phyloP scores from a whole-genome alignment of 2,113 vertebrate genomes.

The Pipra filicauda region DNA sequence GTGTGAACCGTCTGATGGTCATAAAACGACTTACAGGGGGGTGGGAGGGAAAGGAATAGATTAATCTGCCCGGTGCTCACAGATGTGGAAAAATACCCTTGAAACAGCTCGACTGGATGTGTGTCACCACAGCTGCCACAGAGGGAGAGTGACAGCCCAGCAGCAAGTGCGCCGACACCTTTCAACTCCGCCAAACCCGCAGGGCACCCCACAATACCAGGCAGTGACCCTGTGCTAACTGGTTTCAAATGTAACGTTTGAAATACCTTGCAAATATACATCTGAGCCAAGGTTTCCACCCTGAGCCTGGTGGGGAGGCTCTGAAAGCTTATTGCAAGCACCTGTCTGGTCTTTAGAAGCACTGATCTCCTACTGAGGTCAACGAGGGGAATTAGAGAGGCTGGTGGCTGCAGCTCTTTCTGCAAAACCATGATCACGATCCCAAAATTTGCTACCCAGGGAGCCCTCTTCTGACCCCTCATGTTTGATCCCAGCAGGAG shows the following conservation, averaged over 20 bases:
- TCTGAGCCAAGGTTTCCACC: slow-evolving; percentile 41
- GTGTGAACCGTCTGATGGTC: slow-evolving; percentile 59
- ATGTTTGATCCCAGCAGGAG: slow-evolving; percentile 24
- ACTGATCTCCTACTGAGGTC: slow-evolving; percentile 31
- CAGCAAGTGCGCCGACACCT: slow-evolving; percentile 29
- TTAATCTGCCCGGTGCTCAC: slow-evolving; percentile 45
- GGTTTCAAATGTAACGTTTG: slow-evolving; percentile 52
- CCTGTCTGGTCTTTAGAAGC: slow-evolving; percentile 51
- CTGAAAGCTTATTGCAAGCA: slow-evolving; percentile 50
- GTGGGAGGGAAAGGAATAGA: slow-evolving; percentile 37
- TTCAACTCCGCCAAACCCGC: not conserved
- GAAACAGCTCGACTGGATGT: slow-evolving; percentile 18
- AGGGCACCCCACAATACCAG: not conserved
- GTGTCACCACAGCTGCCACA: not conserved
- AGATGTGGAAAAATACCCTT: slow-evolving; percentile 60
- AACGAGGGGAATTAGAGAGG: slow-evolving; percentile 16
- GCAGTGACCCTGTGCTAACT: slow-evolving; percentile 48
- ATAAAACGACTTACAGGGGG: slow-evolving; percentile 2
- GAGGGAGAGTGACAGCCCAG: slow-evolving; percentile 39
- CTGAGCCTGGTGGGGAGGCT: slow-evolving; percentile 31
- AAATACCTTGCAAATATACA: slow-evolving; percentile 39
- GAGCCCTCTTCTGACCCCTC: not conserved
- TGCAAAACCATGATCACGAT: not conserved
- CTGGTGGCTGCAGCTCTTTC: not conserved
- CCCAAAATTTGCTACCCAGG: not conserved